phyloP scores from a whole-genome alignment of 2,797 vertebrate species.

The Podargus strigoides region DNA sequence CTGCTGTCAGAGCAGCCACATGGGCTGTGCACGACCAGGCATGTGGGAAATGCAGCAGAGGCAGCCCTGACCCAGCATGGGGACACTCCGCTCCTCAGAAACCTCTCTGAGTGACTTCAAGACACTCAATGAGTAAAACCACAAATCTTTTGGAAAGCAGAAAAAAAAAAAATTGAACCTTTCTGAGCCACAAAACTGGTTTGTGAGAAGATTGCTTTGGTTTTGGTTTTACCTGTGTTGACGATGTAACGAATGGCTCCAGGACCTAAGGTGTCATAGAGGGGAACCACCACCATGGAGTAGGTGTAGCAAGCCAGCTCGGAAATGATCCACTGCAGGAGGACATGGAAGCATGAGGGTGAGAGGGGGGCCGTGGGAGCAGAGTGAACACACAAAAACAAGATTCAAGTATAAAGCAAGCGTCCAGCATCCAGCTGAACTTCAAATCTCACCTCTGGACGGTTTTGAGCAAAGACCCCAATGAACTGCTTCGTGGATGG shows the following conservation, averaged over 20 bases:
- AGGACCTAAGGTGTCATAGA: constrained; percentile 93
- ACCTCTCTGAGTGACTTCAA: background rate
- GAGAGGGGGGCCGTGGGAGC: background rate
- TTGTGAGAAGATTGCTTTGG: background rate
- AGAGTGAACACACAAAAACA: background rate
- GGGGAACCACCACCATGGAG: constrained; percentile 96
- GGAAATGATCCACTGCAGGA: constrained; percentile 92
- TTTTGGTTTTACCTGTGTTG: constrained; percentile 84
- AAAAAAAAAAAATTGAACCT: background rate
- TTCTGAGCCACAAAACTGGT: background rate
- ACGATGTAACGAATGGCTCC: constrained; percentile 95
- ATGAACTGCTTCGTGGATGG: constrained; percentile 88
- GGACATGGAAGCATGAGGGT: background rate
- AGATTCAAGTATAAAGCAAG: background rate
- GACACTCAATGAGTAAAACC: background rate
- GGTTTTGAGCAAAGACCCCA: constrained; percentile 96
- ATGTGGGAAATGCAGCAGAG: background rate
- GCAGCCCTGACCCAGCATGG: background rate
- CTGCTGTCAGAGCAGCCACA: background rate
- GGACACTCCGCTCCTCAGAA: background rate
- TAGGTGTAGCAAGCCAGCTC: constrained; percentile 98
- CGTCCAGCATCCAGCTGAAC: background rate
- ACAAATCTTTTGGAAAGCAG: background rate
- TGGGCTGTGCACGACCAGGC: rapidly evolving
- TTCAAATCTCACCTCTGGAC: constrained; percentile 86